Evolutionary conservation across 2,113 vertebrate genomes (phyloP).

Genomic region (Alethe diademata): DNA sequence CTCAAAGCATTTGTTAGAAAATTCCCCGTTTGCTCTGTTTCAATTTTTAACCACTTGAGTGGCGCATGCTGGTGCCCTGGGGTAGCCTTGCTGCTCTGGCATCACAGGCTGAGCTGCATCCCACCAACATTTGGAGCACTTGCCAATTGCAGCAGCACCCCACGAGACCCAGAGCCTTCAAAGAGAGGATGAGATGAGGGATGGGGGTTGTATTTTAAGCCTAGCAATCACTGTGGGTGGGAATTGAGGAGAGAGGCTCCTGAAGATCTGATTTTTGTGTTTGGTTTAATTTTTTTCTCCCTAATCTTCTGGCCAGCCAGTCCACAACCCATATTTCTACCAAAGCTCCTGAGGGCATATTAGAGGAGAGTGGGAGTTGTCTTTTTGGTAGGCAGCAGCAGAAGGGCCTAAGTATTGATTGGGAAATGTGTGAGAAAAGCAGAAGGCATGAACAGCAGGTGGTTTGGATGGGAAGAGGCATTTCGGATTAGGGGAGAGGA

Average conservation of each 20-base stretch:
- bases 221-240: background rate
- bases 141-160: background rate
- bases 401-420: background rate
- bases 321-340: background rate
- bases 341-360: background rate
- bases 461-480: background rate
- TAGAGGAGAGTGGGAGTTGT: background rate
- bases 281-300: background rate
- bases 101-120: background rate
- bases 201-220: background rate
- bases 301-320: background rate
- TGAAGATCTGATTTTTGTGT: background rate
- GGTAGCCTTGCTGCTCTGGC: background rate
- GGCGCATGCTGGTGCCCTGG: background rate
- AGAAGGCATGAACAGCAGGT: conserved; percentile 4
- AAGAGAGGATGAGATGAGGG: background rate
- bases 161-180: background rate
- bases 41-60: conserved; percentile 50
- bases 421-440: background rate
- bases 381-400: conserved; percentile 10
- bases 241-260: background rate
- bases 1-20: conserved; percentile 49
- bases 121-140: background rate
- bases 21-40: background rate
- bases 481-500: background rate